Evolutionary conservation across 2,888 invertebrate genomes (phyloP), one percentile per base, ranked within the genome.

Genomic region (Deilephila porcellus): DNA sequence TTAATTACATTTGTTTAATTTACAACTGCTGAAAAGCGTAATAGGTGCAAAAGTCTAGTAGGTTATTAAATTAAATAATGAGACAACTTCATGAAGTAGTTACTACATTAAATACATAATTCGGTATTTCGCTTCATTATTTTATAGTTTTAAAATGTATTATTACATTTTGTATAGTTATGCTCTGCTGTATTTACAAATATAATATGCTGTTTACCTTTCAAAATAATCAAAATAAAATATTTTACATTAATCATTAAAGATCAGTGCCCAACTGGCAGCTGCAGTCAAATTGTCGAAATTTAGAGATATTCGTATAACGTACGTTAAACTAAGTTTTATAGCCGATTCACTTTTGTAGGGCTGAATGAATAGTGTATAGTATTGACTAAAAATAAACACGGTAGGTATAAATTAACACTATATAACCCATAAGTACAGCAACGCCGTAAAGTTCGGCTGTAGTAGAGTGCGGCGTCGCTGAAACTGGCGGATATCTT

Each of bases 401-500:
- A 81, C 67, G 45, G 45, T 45, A 14, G 45, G 45, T 45, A 14
- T 45, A 45, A 45, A 45, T 45, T 14, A 45, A 45, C 45, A 45
- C 45, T 64, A 34, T 8, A 37, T 71, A 72, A 75, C 75, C 60
- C 71, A 76, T 79, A 79, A 79, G 80, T 78, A 81, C 76, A 80
- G 70, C 64, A 76, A 74, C 73, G 76, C 37, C 63, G 72, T 78
- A 76, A 77, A 76, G 77, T 82, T 86, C 76, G 78, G 77, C 76
- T 73, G 72, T 74, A 77, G 79, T 25, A 63, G 71, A 73, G 70
- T 77, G 73, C 72, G 53, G 74, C 77, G 79, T 79, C 78, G 83
- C 80, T 85, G 82, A 83, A 91, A 92, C 93, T 92, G 90, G 92
- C 83, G 85, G 85, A 83, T 87, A 92, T 92, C 93, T 88, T 86